Conservation (phyloP, 2,888 invertebrate species). For the Celastrina argiolus region DNA sequence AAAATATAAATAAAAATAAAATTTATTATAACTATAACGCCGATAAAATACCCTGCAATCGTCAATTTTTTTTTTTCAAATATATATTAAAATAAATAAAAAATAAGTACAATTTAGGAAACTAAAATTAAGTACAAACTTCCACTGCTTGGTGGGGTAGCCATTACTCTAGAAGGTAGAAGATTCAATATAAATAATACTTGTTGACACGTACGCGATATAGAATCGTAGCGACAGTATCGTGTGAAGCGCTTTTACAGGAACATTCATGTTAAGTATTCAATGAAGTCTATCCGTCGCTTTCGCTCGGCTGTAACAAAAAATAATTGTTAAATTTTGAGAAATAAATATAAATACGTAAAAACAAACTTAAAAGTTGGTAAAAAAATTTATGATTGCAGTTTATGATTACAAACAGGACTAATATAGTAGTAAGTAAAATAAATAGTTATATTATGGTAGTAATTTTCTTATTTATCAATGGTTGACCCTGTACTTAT, state of each 20-base stretch:
- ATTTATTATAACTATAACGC: too few species aligned
- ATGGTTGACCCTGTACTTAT: too few species aligned
- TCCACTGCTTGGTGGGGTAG: neutral
- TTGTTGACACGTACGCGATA: conserved; percentile 11
- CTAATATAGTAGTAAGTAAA: too few species aligned
- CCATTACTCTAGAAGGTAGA: neutral
- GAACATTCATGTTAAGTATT: conserved; percentile 59
- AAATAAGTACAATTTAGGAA: conserved; percentile 17
- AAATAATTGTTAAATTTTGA: conserved; percentile 30
- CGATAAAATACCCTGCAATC: too few species aligned
- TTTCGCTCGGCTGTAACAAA: conserved; percentile 51
- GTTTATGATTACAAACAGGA: too few species aligned
- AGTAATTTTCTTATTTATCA: too few species aligned
- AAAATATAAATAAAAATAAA: too few species aligned
- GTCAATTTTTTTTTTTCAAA: neutral
- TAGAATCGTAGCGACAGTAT: conserved; percentile 41
- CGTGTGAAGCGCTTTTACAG: conserved; percentile 48
- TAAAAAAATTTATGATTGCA: too few species aligned
- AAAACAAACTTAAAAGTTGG: too few species aligned
- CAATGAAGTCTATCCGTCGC: conserved; percentile 39
- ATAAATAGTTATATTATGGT: too few species aligned
- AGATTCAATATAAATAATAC: conserved; percentile 15
- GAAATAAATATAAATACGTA: too few species aligned
- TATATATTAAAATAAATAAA: neutral
- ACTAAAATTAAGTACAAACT: neutral